Evolutionary conservation across 2,113 vertebrate genomes (phyloP).

Genomic region (Tachuris rubrigastra): DNA sequence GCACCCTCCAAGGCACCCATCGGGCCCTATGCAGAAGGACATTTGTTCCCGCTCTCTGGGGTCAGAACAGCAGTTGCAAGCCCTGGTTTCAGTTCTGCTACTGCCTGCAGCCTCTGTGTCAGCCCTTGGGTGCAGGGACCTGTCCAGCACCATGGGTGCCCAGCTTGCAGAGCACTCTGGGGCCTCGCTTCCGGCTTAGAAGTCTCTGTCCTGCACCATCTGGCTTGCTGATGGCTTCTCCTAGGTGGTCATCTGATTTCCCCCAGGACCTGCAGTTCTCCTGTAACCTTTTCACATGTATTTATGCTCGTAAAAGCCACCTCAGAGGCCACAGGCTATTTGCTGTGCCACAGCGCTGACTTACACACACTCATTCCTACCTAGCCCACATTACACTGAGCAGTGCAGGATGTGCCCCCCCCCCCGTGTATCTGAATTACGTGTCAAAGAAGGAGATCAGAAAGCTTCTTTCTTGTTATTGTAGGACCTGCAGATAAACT

Average conservation of each 20-base stretch:
- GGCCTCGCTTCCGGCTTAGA: neutral
- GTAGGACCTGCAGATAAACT: neutral
- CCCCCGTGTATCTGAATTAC: neutral
- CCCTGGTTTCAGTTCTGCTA: neutral
- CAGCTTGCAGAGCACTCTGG: neutral
- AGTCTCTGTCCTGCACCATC: neutral
- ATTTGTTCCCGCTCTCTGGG: neutral
- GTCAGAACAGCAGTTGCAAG: neutral
- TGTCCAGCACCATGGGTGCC: fast-evolving
- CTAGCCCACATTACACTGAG: neutral
- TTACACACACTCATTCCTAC: neutral
- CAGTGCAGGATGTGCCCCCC: neutral
- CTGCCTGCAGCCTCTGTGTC: neutral
- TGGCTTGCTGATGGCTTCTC: neutral
- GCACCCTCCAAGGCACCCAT: neutral
- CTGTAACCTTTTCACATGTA: neutral
- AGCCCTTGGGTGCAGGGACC: neutral
- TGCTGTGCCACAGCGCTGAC: neutral
- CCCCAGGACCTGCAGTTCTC: neutral
- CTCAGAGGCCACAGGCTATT: neutral
- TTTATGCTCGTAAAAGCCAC: neutral
- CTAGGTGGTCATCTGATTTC: fast-evolving
- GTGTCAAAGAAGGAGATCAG: neutral
- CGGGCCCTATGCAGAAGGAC: neutral
- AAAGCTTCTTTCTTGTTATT: neutral